Conservation (phyloP, 1,140 invertebrate genomes). For the Orchestia grillus region DNA sequence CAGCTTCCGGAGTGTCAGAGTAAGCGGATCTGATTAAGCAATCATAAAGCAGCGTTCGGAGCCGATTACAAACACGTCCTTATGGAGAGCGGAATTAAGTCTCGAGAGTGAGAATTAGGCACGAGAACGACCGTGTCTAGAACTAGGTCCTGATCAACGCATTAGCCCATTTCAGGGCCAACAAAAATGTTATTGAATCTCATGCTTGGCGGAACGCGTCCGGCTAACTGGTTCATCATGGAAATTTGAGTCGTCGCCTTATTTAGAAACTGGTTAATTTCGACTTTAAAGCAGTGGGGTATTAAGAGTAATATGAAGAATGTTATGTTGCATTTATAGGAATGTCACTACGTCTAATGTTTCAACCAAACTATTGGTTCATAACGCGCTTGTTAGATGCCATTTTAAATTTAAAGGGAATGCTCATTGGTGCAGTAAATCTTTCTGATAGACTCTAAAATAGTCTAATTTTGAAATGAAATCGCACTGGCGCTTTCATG, state of each 20-base stretch:
- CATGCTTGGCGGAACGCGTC: background rate
- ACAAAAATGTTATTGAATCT: background rate
- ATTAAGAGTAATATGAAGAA: too few relatives aligned
- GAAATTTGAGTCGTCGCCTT: background rate
- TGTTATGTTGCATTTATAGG: too few relatives aligned
- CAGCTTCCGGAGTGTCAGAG: background rate
- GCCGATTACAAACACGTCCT: conserved; percentile 1
- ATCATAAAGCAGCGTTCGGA: background rate
- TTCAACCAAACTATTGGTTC: too few relatives aligned
- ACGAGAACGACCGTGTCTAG: background rate
- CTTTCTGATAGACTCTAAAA: too few relatives aligned
- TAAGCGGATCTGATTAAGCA: conserved; percentile 2
- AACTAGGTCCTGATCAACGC: background rate
- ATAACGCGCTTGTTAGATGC: too few relatives aligned
- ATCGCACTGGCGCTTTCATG: too few relatives aligned
- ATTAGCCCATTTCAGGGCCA: background rate
- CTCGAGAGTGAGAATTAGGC: background rate
- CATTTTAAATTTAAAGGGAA: too few relatives aligned
- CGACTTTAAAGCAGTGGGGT: too few relatives aligned
- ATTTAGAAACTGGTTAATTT: background rate
- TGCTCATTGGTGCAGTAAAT: too few relatives aligned
- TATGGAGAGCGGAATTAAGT: background rate
- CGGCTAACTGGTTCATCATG: background rate
- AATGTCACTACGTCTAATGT: too few relatives aligned
- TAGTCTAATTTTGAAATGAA: too few relatives aligned